A percentile compares a stretch with the other conserved stretches of the same genome.
These are phyloP conservation scores for Drosophila eohydei DNA, from an alignment of 2,888 invertebrate genomes.

Conservation along the genomic window DNA sequence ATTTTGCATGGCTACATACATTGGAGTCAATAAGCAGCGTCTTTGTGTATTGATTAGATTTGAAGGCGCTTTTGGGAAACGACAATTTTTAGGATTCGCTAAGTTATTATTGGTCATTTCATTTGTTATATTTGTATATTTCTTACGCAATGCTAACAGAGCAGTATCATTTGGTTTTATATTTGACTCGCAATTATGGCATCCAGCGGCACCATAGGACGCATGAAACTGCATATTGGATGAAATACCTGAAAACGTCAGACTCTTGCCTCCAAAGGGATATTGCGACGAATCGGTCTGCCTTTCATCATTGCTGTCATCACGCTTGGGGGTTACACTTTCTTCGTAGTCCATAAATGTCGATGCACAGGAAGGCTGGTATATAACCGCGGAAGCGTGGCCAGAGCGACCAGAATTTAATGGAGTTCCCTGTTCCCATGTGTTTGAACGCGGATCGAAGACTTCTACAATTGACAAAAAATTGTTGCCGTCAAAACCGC, in stretches of 20 bases:
- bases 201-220: constrained; percentile 70
- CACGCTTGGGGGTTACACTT: constrained; percentile 52
- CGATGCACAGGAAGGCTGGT: constrained; percentile 88
- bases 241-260: constrained; percentile 41
- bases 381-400: constrained; percentile 95
- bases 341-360: constrained; percentile 83
- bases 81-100: background rate
- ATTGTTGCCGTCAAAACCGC: constrained; percentile 94
- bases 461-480: constrained; percentile 95
- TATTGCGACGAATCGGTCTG: constrained; percentile 28
- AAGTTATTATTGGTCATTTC: constrained; percentile 15
- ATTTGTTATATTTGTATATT: background rate
- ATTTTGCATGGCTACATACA: constrained; percentile 56
- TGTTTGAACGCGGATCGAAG: constrained; percentile 91
- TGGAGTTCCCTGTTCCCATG: constrained; percentile 91
- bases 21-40: constrained; percentile 39
- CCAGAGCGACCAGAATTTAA: constrained; percentile 95
- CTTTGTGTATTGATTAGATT: constrained; percentile 17
- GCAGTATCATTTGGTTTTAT: background rate
- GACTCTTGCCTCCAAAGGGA: constrained; percentile 39
- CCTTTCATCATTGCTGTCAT: constrained; percentile 43
- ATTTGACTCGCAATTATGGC: constrained; percentile 73
- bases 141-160: background rate
- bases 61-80: background rate
- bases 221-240: constrained; percentile 69